Evolutionary conservation across 2,888 invertebrate species (phyloP).

Genomic region (Venusia cambrica): DNA sequence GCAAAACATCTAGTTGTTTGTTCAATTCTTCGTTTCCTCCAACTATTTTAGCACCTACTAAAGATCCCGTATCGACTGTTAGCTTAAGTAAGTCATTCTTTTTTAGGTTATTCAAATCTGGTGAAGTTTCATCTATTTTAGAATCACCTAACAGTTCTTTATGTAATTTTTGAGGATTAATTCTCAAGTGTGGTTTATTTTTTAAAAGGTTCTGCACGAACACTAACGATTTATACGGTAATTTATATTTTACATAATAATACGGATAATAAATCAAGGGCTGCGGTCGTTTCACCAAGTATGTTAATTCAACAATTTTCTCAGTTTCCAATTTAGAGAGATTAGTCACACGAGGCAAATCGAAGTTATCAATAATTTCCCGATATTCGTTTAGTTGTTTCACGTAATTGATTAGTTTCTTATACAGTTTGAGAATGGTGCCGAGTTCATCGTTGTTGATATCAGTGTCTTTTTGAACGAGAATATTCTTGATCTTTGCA

Average conservation of each 20-base stretch:
- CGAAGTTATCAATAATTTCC: slow-evolving; percentile 31
- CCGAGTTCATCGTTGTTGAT: slow-evolving; percentile 17
- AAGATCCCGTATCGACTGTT: slow-evolving; percentile 42
- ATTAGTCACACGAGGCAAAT: slow-evolving; percentile 36
- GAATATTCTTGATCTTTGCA: slow-evolving; percentile 8
- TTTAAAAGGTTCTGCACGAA: slow-evolving; percentile 36
- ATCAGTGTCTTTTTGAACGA: slow-evolving; percentile 7
- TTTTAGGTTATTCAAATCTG: slow-evolving; percentile 40
- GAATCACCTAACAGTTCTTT: slow-evolving; percentile 42
- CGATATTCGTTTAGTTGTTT: slow-evolving; percentile 26
- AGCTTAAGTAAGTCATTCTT: slow-evolving; percentile 45
- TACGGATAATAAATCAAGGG: slow-evolving; percentile 47
- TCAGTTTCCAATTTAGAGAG: slow-evolving; percentile 41
- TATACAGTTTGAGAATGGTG: slow-evolving; percentile 18
- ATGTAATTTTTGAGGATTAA: slow-evolving; percentile 41
- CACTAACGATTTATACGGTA: slow-evolving; percentile 49
- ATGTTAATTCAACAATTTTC: slow-evolving; percentile 55
- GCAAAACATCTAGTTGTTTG: slow-evolving; percentile 12
- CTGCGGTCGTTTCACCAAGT: slow-evolving; percentile 46
- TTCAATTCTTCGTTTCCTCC: slow-evolving; percentile 25
- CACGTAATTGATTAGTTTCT: slow-evolving; percentile 20
- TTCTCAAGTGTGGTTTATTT: slow-evolving; percentile 38
- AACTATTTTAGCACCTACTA: slow-evolving; percentile 49
- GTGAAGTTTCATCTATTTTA: slow-evolving; percentile 44
- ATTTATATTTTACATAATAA: slow-evolving; percentile 56